Percentiles rank a stretch among this genome's conserved stretches.
Conservation (phyloP, 2,888 invertebrate species). For the Tiliacea aurago region DNA sequence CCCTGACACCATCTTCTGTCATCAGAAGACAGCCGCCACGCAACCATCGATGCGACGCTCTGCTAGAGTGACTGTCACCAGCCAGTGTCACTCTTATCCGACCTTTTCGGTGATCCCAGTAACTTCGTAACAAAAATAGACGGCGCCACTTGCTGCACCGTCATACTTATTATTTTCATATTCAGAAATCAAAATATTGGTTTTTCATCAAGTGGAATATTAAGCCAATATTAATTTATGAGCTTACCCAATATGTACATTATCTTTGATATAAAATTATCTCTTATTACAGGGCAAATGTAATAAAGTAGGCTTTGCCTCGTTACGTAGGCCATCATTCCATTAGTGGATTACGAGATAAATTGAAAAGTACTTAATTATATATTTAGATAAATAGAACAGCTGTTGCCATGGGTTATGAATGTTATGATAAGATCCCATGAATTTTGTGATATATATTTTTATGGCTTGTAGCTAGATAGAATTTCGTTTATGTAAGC, state of each 20-base stretch:
- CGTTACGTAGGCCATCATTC: background rate
- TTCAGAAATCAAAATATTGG: background rate
- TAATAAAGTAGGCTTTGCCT: background rate
- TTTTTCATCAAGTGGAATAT: slow-evolving; percentile 2
- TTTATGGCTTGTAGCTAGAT: too few species aligned
- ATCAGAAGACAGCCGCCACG: too few species aligned
- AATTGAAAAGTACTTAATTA: background rate
- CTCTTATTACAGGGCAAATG: background rate
- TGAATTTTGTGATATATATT: background rate
- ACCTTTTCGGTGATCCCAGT: too few species aligned
- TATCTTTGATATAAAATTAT: slow-evolving; percentile 14
- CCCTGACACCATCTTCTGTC: too few species aligned
- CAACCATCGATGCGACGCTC: too few species aligned
- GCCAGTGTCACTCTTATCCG: too few species aligned
- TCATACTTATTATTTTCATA: background rate
- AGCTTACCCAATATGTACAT: background rate
- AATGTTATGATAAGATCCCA: too few species aligned
- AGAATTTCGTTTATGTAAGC: too few species aligned
- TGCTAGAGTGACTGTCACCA: too few species aligned
- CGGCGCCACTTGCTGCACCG: too few species aligned
- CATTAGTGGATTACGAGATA: background rate
- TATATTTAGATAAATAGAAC: too few species aligned
- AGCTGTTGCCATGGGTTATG: background rate
- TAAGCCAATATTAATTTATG: slow-evolving; percentile 2
- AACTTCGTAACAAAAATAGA: too few species aligned